A percentile compares a stretch with the other conserved stretches of the same genome.
These are phyloP conservation scores for Paedocypris micromegethes DNA, from an alignment of 2,797 vertebrate genomes.

Conservation along the genomic window DNA sequence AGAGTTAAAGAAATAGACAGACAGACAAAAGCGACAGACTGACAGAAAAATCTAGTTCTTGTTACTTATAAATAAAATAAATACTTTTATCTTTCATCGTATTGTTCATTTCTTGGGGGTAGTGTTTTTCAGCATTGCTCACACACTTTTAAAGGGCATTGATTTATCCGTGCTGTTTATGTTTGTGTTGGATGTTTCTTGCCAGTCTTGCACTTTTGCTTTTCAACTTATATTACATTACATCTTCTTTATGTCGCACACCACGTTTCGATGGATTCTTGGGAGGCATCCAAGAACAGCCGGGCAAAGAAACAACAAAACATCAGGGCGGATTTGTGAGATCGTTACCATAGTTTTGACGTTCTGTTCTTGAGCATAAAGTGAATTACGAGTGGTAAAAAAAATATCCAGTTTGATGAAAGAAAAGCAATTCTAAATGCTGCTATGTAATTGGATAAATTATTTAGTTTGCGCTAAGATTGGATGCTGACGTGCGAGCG, in stretches of 20 bases:
- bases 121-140: not conserved
- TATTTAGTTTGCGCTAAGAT: constrained; percentile 19
- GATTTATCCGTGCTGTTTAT: constrained; percentile 5
- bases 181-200: constrained; percentile 15
- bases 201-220: constrained; percentile 38
- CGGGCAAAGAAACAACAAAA: constrained; percentile 38
- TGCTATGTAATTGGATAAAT: constrained; percentile 38
- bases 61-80: not conserved
- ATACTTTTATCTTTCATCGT: not conserved
- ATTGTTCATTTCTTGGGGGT: not conserved
- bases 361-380: constrained; percentile 33
- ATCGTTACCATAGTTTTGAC: constrained; percentile 39
- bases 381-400: constrained; percentile 41
- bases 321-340: constrained; percentile 45
- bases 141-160: constrained; percentile 36
- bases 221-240: constrained; percentile 38
- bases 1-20: no score
- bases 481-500: constrained; percentile 30
- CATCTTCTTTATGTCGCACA: constrained; percentile 36
- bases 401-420: constrained; percentile 34
- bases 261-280: constrained; percentile 48
- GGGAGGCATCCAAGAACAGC: constrained; percentile 37
- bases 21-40: no score
- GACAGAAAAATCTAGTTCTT: no score
- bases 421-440: constrained; percentile 30